Evolutionary conservation across 1,140 invertebrate genomes (phyloP), one percentile per base, ranked within the genome.

Genomic region (Contarinia nasturtii): DNA sequence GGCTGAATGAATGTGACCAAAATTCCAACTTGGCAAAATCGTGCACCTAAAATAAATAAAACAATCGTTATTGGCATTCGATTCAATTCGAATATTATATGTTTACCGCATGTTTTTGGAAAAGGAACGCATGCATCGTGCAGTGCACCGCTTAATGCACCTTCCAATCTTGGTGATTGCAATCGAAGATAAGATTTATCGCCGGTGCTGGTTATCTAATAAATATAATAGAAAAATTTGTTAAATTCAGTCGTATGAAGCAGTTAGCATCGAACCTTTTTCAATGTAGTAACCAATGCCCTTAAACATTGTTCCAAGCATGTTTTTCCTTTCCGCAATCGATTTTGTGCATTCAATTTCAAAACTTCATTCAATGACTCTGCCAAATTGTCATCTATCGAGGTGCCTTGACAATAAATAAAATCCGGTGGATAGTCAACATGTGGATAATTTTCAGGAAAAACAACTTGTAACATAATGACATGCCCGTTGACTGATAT

Each of bases 81-180:
- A n/a, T n/a, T n/a, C n/a, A n/a, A n/a, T n/a, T n/a, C n/a, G n/a
- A n/a, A n/a, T n/a, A n/a, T n/a, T n/a, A n/a, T n/a, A n/a, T n/a
- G n/a, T n/a, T n/a, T n/a, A n/a, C 90, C 90, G 12, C 86, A 93
- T 1, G 90, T 95, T 47, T 88, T 70, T 1, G 91, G 91, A 67
- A 93, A 96, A 1, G 91, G 91, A 51, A 96, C 86, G 54, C 81
- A 86, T n/a, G 80, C 74, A 58, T 86, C 82, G 48, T 81, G 77
- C 44, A 69, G 63, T 10, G 67, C 66, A 21, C 63, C 59, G 51
- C 69, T 71, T n/a, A 68, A 33, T 0, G 59, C 61, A 2, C 61
- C 61, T 36, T 61, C 57, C 20, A 65, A 33, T 17, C 59, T 40
- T 0, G 60, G 65, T 14, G 62, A 62, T 49, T 65, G 62, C 18